These are phyloP conservation scores for Nibea coibor DNA, from an alignment of 2,113 vertebrate species.

Conservation along the genomic window DNA sequence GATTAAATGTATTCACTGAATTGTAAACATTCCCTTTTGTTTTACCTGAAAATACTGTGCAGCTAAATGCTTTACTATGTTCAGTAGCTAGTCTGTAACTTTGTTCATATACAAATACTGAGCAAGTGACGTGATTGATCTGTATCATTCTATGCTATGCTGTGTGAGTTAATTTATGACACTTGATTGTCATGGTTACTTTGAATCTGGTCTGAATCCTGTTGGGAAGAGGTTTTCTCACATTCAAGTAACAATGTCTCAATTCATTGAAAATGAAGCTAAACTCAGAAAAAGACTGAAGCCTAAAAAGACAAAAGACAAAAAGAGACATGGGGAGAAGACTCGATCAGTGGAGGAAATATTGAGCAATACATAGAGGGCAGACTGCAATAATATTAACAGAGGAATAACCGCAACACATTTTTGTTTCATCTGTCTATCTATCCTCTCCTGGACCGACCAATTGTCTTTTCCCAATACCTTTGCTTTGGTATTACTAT, in stretches of 20 bases:
- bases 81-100: too few relatives aligned
- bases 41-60: too few relatives aligned
- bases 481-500: background rate
- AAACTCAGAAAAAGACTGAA: background rate
- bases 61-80: too few relatives aligned
- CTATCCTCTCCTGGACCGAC: background rate
- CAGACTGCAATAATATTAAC: background rate
- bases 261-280: background rate
- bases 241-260: background rate
- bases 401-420: background rate
- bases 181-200: too few relatives aligned
- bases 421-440: background rate
- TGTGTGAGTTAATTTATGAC: background rate
- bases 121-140: background rate
- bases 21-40: too few relatives aligned
- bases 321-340: too few relatives aligned
- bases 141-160: too few relatives aligned
- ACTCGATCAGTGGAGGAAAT: background rate
- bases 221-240: background rate
- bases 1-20: too few relatives aligned
- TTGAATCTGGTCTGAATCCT: background rate
- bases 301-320: background rate
- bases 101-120: too few relatives aligned
- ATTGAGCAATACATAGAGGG: background rate
- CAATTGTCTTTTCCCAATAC: background rate